phyloP scores from a whole-genome alignment of 2,888 invertebrate species.

The Andrena haemorrhoa region DNA sequence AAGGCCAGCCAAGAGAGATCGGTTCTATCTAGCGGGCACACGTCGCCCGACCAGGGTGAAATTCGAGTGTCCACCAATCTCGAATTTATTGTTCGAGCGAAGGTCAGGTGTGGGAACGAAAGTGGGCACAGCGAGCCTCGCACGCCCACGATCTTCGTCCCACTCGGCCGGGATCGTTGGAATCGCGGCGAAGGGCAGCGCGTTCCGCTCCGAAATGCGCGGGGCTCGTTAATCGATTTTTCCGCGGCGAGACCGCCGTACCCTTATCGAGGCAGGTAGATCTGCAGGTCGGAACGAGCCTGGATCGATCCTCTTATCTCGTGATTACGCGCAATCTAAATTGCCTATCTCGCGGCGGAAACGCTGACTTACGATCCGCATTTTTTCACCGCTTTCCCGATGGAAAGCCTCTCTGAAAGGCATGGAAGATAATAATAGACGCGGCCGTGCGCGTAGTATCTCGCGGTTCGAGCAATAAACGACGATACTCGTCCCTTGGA shows the following conservation, averaged over 20 bases:
- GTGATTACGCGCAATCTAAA: conserved; percentile 39
- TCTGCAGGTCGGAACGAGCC: conserved; percentile 16
- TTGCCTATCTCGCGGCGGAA: conserved; percentile 13
- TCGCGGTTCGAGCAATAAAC: neutral
- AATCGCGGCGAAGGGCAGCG: conserved; percentile 35
- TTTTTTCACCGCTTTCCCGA: neutral
- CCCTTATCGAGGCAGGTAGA: conserved; percentile 19
- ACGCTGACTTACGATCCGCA: neutral
- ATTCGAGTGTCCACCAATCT: conserved; percentile 12
- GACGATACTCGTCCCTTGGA: neutral
- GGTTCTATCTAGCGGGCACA: neutral
- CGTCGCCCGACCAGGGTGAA: too few species aligned
- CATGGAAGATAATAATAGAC: conserved; percentile 8
- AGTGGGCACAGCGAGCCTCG: conserved; percentile 9
- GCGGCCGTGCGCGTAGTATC: neutral
- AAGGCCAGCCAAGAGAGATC: neutral
- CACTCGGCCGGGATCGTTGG: conserved; percentile 16
- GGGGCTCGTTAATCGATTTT: conserved; percentile 4
- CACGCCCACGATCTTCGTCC: conserved; percentile 26
- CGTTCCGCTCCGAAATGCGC: conserved; percentile 6
- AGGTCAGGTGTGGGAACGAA: conserved; percentile 46
- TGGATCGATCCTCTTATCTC: conserved; percentile 32
- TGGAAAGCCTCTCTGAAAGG: neutral
- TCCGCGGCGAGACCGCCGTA: neutral
- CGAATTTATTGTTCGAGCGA: conserved; percentile 48